These are phyloP conservation scores for Ginglymostoma cirratum DNA, from an alignment of 2,113 vertebrate genomes.

Conservation along the genomic window DNA sequence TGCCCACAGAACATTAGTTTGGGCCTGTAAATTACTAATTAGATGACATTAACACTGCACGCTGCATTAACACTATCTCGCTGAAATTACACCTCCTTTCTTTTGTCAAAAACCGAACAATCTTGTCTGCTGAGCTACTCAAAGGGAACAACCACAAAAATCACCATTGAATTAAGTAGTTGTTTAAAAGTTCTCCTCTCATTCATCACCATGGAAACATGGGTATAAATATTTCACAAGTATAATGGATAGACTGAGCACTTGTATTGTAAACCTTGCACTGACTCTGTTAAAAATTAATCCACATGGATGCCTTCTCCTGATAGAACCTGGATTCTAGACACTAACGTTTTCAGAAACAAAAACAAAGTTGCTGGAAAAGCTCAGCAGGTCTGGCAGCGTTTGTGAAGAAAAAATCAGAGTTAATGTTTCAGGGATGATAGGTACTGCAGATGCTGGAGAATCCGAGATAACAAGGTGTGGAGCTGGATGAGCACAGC, in stretches of 20 bases:
- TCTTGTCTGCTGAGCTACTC: neutral
- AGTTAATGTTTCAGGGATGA: too few relatives aligned
- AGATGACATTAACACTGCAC: too few relatives aligned
- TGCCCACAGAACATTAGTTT: too few relatives aligned
- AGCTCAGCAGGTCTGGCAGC: too few relatives aligned
- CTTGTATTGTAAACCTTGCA: neutral
- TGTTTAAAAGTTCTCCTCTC: neutral
- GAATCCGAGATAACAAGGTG: too few relatives aligned
- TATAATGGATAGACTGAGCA: too few relatives aligned
- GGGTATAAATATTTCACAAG: neutral
- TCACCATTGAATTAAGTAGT: neutral
- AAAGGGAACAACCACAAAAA: neutral
- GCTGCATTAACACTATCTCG: too few relatives aligned
- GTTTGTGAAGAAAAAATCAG: too few relatives aligned
- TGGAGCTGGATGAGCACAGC: too few relatives aligned
- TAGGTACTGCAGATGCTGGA: too few relatives aligned
- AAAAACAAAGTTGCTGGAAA: too few relatives aligned
- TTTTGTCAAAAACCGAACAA: neutral
- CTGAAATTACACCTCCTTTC: neutral
- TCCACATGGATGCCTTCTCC: neutral
- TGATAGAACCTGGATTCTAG: neutral
- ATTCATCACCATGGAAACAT: neutral
- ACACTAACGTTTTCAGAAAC: neutral
- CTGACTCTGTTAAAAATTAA: neutral
- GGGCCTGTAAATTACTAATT: too few relatives aligned